Base-by-base conservation (phyloP, 2,888 invertebrate genomes). In the Elegia similella region DNA sequence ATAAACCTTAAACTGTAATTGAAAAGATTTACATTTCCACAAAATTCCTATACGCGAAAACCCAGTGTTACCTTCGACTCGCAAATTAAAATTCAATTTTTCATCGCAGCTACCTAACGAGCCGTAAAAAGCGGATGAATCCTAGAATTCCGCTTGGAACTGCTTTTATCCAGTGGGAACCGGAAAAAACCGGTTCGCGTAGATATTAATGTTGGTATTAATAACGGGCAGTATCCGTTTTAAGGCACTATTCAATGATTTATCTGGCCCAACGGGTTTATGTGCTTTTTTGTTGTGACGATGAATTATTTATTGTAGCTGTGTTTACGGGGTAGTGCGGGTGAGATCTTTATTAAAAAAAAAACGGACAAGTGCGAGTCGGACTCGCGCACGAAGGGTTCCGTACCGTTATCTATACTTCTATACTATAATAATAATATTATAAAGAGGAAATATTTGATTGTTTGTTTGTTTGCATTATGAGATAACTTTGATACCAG, bases 51-150 rank as follows among this genome's bases (percentile, higher is more conserved):
- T 23, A 23, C 23, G 23, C 23, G 23, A 23, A n/a, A 48, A 10
- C 6, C 29, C 17, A 42, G 48, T 47, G 23, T 38, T 42, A 17
- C 56, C 13, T 56, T 30, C 42, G 30, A 38, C 29, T 42, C 48
- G 29, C 48, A 56, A 56, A 56, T 59, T 54, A 50, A 56, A 62
- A 59, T 57, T 56, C 52, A 58, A 58, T 56, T 56, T 58, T 61
- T 59, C 56, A 59, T 57, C 48, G 13, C 44, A 48, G 42, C 52
- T 55, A 56, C 34, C 52, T 55, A 50, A 55, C 56, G 47, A 48
- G 48, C 15, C 42, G 56, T 47, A 15, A 56, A 56, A 38, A 42
- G 42, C 38, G 48, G 30, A 6, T 23, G 50, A 50, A 50, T 42
- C 52, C 52, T 42, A 53, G 52, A 53, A 53, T n/a, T 42, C 52